Conservation (phyloP, 2,888 invertebrate genomes). For the Harmothoe impar region DNA sequence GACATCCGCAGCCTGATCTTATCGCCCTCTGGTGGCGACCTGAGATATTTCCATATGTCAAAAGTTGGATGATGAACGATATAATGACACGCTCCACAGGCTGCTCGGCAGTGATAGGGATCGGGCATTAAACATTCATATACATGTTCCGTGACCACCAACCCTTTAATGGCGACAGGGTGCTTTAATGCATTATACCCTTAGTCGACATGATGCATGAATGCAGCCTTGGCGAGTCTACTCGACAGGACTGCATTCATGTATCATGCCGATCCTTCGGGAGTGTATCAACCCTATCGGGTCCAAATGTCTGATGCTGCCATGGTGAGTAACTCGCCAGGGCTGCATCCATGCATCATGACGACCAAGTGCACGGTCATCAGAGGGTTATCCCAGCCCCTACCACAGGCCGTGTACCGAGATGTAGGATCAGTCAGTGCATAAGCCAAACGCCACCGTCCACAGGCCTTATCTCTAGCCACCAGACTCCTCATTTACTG, state of each 20-base stretch:
- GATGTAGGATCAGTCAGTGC: neutral
- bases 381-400: too few relatives aligned
- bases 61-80: slow-evolving; percentile 43
- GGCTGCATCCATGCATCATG: too few relatives aligned
- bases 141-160: slow-evolving; percentile 39
- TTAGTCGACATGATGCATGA: too few relatives aligned
- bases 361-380: too few relatives aligned
- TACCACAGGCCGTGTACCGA: neutral
- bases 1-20: neutral
- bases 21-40: slow-evolving; percentile 8
- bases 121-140: slow-evolving; percentile 53
- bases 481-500: neutral
- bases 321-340: too few relatives aligned
- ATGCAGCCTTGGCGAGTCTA: too few relatives aligned
- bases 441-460: neutral
- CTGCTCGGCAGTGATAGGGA: neutral
- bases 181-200: too few relatives aligned
- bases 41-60: slow-evolving; percentile 45
- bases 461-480: neutral
- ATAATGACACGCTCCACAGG: slow-evolving; percentile 25
- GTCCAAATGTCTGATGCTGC: too few relatives aligned
- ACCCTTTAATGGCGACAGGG: too few relatives aligned
- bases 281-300: too few relatives aligned
- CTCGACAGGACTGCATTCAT: too few relatives aligned
- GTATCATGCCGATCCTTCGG: too few relatives aligned